These are phyloP conservation scores for Sebastiscus tertius DNA, from an alignment of 2,797 vertebrate genomes.

Conservation along the genomic window DNA sequence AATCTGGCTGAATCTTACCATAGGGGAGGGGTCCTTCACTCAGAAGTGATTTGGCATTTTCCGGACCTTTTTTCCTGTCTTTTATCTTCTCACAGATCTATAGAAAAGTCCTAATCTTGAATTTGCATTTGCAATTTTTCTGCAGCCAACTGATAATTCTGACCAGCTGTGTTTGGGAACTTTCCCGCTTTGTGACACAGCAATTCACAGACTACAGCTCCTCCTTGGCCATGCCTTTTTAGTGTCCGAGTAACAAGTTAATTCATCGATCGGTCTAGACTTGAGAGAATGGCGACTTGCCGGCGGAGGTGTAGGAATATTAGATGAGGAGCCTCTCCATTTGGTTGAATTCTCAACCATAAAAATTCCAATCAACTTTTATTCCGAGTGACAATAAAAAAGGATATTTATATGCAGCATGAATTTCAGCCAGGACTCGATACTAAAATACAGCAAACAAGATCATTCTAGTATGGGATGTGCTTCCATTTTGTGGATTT, in stretches of 20 bases:
- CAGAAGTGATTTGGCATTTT: conserved; percentile 39
- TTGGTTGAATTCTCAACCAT: conserved; percentile 31
- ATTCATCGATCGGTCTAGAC: conserved; percentile 58
- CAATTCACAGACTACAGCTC: conserved; percentile 14
- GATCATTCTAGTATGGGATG: not conserved
- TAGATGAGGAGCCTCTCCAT: conserved; percentile 35
- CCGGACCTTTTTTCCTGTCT: conserved; percentile 12
- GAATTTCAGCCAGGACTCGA: not conserved
- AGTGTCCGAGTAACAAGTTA: conserved; percentile 44
- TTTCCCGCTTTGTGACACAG: not conserved
- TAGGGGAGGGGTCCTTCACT: conserved; percentile 36
- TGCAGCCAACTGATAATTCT: not conserved
- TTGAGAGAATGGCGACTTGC: conserved; percentile 33
- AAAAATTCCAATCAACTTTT: conserved; percentile 39
- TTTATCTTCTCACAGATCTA: conserved; percentile 22
- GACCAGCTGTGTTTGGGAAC: conserved; percentile 37
- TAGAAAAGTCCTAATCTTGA: conserved; percentile 1
- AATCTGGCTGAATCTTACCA: conserved; percentile 37
- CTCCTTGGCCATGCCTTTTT: conserved; percentile 29
- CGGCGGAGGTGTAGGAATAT: conserved; percentile 31
- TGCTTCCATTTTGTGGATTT: not conserved
- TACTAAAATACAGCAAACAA: not conserved
- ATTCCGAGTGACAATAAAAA: conserved; percentile 15
- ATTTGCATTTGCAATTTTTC: not conserved
- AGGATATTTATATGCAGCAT: not conserved